Percentiles rank a stretch among this genome's conserved stretches.
phyloP scores from a whole-genome alignment of 1,140 invertebrate genomes.

The Papilio helenus region DNA sequence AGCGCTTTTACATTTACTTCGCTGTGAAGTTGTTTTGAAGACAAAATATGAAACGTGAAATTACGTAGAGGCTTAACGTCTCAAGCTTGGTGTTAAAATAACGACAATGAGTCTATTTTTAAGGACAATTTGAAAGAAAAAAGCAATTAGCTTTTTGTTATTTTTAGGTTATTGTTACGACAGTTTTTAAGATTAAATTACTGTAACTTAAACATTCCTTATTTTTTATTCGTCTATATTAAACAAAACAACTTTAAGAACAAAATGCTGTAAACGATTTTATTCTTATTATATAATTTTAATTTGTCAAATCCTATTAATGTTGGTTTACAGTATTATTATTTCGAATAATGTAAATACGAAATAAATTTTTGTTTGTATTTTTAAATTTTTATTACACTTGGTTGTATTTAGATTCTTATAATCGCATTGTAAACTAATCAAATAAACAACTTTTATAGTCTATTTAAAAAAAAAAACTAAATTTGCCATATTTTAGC shows the following conservation, averaged over 20 bases:
- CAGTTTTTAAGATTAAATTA: neutral
- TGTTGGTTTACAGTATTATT: neutral
- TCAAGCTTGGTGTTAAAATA: neutral
- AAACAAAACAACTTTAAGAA: neutral
- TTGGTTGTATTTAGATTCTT: no score
- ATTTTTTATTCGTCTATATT: neutral
- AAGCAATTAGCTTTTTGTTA: neutral
- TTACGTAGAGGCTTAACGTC: conserved; percentile 11
- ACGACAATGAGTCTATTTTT: neutral
- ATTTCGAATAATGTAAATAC: no score
- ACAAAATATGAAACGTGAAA: conserved; percentile 3
- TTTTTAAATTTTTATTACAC: no score
- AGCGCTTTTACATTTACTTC: conserved; percentile 27
- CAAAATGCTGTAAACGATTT: no score
- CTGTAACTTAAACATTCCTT: neutral
- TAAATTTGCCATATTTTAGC: no score
- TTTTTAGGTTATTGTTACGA: neutral
- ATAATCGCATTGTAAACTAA: no score
- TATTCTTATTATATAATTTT: neutral
- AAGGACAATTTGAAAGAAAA: conserved; percentile 3
- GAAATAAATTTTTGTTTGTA: no score
- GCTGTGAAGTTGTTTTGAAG: neutral
- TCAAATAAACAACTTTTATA: no score
- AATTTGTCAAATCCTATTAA: neutral
- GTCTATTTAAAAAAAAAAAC: no score